phyloP scores from a whole-genome alignment of 2,113 vertebrate genomes.

The Silurus meridionalis region DNA sequence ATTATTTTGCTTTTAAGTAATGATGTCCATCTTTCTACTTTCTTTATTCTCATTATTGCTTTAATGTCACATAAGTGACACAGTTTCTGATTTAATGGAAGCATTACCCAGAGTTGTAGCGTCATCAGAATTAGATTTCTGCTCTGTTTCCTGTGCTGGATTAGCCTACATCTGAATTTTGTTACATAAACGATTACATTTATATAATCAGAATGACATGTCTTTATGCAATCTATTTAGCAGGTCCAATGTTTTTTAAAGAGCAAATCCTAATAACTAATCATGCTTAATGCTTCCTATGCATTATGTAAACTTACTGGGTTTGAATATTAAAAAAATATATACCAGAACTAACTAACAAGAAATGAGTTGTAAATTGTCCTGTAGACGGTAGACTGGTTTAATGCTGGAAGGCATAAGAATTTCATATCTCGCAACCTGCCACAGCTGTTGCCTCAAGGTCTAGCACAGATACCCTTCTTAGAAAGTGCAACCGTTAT shows the following conservation, averaged over 20 bases:
- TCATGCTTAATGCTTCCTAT: neutral
- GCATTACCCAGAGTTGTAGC: neutral
- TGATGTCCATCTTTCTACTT: neutral
- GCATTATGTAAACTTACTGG: neutral
- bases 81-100: conserved; percentile 15
- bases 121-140: conserved; percentile 14
- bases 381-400: neutral
- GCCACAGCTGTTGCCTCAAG: conserved; percentile 2
- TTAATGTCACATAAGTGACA: neutral
- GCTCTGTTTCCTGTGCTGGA: conserved; percentile 31
- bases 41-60: neutral
- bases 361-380: neutral
- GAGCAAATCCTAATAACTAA: neutral
- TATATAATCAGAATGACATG: neutral
- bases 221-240: neutral
- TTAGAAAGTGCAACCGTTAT: neutral
- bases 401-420: neutral
- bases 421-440: conserved; percentile 2
- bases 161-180: conserved; percentile 22
- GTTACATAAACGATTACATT: neutral
- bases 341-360: neutral
- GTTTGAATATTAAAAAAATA: neutral
- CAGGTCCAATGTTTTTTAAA: neutral
- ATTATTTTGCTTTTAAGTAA: neutral
- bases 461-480: neutral